A percentile compares a stretch with the other conserved stretches of the same genome.
phyloP scores from a whole-genome alignment of 2,113 vertebrate genomes.

The Aix galericulata region DNA sequence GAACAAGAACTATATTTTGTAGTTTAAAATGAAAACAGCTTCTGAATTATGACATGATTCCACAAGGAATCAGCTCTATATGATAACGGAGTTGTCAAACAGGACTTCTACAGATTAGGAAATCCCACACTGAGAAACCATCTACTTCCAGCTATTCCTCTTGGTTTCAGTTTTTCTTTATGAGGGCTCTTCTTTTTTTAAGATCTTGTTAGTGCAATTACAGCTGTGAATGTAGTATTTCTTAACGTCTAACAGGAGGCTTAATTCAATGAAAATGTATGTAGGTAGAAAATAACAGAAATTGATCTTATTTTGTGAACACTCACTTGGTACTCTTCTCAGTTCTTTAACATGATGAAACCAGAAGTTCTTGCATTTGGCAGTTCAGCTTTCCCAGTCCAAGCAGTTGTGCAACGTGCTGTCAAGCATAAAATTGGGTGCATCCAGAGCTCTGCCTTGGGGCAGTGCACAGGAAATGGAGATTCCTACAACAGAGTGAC shows the following conservation, averaged over 20 bases:
- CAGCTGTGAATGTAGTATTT: not conserved
- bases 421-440: not conserved
- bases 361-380: not conserved
- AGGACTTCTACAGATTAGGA: not conserved
- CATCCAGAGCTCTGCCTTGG: not conserved
- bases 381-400: not conserved
- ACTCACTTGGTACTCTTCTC: not conserved
- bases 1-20: not conserved
- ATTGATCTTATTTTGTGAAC: not conserved
- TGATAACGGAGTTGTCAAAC: not conserved
- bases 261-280: not conserved
- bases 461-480: not conserved
- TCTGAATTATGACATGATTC: not conserved
- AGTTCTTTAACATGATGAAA: not conserved
- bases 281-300: not conserved
- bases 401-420: rapidly evolving
- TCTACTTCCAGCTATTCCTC: not conserved
- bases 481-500: not conserved
- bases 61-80: not conserved
- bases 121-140: not conserved
- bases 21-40: not conserved
- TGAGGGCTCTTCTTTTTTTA: not conserved
- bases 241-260: not conserved
- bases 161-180: not conserved
- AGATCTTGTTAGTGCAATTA: not conserved